Conservation (phyloP, 2,888 invertebrate species). For the Nowickia ferox region DNA sequence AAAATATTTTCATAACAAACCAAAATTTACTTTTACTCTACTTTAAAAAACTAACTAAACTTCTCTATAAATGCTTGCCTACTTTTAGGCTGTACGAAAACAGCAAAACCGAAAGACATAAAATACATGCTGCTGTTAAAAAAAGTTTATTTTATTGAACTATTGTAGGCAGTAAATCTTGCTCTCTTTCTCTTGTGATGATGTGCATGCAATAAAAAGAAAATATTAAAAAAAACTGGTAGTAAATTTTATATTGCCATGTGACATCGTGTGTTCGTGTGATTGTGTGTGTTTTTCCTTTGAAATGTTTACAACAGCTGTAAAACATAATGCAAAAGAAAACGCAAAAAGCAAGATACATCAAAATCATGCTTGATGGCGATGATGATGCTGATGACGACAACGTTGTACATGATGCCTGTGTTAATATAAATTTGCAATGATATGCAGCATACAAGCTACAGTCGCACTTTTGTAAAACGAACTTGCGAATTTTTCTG, state of each 20-base stretch:
- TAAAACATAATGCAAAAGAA: slow-evolving; percentile 39
- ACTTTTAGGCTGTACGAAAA: slow-evolving; percentile 45
- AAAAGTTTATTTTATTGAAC: slow-evolving; percentile 56
- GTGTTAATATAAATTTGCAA: slow-evolving; percentile 55
- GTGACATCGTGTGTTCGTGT: not conserved
- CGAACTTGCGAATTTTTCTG: not conserved
- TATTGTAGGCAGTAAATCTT: slow-evolving; percentile 54
- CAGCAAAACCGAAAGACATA: not conserved
- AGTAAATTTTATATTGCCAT: slow-evolving; percentile 28
- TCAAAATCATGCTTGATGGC: slow-evolving; percentile 53
- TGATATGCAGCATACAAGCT: slow-evolving; percentile 43
- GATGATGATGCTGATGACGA: slow-evolving; percentile 41
- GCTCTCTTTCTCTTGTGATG: slow-evolving; percentile 56
- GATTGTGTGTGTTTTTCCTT: slow-evolving; percentile 43
- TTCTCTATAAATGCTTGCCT: slow-evolving; percentile 33
- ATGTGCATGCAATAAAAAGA: slow-evolving; percentile 1
- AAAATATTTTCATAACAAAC: not conserved
- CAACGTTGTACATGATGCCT: slow-evolving; percentile 52
- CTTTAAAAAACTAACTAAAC: not conserved
- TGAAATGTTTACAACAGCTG: slow-evolving; percentile 71
- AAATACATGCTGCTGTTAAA: slow-evolving; percentile 19
- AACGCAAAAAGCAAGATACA: slow-evolving; percentile 21
- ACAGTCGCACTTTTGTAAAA: not conserved
- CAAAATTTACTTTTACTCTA: slow-evolving; percentile 6
- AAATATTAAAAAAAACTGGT: slow-evolving; percentile 30